Conservation (phyloP, 2,113 vertebrate genomes). For the Melanocharis versteri region DNA sequence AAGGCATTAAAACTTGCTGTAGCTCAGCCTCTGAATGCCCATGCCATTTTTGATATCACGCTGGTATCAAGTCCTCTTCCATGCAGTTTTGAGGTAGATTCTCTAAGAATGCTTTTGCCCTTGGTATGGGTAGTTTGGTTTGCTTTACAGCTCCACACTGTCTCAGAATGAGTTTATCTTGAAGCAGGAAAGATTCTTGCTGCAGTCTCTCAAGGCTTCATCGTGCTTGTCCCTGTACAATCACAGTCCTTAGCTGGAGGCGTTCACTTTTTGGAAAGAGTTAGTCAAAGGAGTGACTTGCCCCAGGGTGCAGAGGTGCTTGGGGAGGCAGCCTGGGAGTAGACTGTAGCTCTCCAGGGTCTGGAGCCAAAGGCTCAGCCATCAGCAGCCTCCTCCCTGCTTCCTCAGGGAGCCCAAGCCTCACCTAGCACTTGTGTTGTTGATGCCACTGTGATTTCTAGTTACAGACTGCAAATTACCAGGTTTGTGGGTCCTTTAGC, state of each 20-base stretch:
- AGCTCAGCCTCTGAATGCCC: background rate
- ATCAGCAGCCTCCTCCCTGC: background rate
- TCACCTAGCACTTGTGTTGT: background rate
- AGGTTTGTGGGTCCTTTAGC: background rate
- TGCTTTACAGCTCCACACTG: background rate
- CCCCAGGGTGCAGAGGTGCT: rapidly evolving
- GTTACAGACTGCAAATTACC: background rate
- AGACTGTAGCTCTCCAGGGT: background rate
- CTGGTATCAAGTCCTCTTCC: background rate
- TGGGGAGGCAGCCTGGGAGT: background rate
- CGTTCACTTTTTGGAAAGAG: background rate
- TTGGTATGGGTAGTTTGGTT: background rate
- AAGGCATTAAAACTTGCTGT: background rate
- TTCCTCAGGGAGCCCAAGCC: background rate
- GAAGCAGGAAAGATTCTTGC: background rate
- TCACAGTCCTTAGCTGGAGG: background rate
- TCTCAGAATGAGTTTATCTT: background rate
- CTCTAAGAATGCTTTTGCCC: background rate
- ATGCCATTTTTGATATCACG: background rate
- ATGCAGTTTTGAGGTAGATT: background rate
- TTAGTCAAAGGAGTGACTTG: background rate
- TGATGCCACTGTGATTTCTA: background rate
- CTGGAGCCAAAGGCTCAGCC: background rate
- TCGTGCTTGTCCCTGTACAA: background rate
- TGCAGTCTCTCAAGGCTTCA: background rate